These are phyloP conservation scores for Gymnodraco acuticeps DNA, from an alignment of 2,797 vertebrate genomes.

Conservation along the genomic window DNA sequence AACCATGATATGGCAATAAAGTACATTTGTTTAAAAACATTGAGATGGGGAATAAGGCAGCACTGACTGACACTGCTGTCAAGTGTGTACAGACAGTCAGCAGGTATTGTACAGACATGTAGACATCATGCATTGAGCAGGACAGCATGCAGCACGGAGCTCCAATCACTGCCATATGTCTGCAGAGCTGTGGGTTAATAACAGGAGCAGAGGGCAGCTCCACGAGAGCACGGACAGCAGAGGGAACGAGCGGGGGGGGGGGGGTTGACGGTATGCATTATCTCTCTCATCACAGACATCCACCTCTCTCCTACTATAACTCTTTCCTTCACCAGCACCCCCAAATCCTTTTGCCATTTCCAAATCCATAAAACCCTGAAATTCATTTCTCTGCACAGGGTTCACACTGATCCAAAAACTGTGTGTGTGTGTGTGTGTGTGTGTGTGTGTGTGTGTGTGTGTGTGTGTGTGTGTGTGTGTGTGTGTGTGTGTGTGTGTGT, in stretches of 20 bases:
- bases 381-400: slow-evolving; percentile 57
- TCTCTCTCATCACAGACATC: slow-evolving; percentile 66
- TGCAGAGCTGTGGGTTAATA: slow-evolving; percentile 68
- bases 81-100: slow-evolving; percentile 17
- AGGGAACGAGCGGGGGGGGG: background rate
- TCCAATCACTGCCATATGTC: slow-evolving; percentile 62
- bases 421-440: slow-evolving; percentile 25
- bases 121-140: slow-evolving; percentile 30
- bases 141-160: slow-evolving; percentile 39
- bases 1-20: background rate
- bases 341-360: slow-evolving; percentile 60
- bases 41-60: slow-evolving; percentile 8
- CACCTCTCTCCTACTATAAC: slow-evolving; percentile 26
- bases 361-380: slow-evolving; percentile 69
- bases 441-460: slow-evolving; percentile 10
- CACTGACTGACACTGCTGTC: slow-evolving; percentile 14
- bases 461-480: slow-evolving; percentile 24
- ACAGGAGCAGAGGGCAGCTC: slow-evolving; percentile 54
- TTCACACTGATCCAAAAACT: slow-evolving; percentile 25
- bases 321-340: slow-evolving; percentile 11
- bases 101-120: slow-evolving; percentile 16
- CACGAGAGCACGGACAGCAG: slow-evolving; percentile 31
- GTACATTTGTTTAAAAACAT: background rate
- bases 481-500: too few species aligned
- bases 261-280: slow-evolving; percentile 24